Evolutionary conservation across 2,888 invertebrate genomes (phyloP).

Genomic region (Aquatica leii): DNA sequence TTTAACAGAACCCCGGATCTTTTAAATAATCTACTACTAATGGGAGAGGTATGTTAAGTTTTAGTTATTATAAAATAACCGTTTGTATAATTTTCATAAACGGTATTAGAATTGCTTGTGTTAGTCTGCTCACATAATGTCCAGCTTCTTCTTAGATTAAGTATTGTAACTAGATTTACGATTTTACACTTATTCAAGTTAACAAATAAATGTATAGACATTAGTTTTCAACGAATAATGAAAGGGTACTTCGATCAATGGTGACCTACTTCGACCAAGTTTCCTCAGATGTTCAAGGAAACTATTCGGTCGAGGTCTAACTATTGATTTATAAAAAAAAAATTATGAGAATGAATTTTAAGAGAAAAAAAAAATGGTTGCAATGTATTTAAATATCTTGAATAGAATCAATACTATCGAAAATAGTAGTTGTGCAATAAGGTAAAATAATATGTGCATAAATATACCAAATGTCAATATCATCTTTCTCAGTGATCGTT

Average conservation of each 20-base stretch:
- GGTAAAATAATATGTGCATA: too few species aligned
- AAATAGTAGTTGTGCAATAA: too few species aligned
- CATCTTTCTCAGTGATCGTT: too few species aligned
- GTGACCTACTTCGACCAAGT: conserved; percentile 24
- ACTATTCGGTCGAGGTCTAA: conserved; percentile 23
- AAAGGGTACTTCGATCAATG: conserved; percentile 22
- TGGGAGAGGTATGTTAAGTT: conserved; percentile 58
- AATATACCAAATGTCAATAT: too few species aligned
- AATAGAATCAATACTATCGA: too few species aligned
- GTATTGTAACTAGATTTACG: conserved; percentile 2
- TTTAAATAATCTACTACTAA: conserved; percentile 42
- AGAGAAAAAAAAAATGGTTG: too few species aligned
- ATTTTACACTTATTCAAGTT: neutral
- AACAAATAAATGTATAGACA: neutral
- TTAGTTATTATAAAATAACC: conserved; percentile 11
- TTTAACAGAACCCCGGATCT: conserved; percentile 50
- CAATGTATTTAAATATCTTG: too few species aligned
- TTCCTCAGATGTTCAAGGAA: conserved; percentile 28
- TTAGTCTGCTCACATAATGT: conserved; percentile 1
- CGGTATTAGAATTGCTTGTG: conserved; percentile 20
- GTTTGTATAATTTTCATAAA: neutral
- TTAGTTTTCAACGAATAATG: neutral
- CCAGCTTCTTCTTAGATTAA: neutral
- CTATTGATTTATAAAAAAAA: conserved; percentile 8
- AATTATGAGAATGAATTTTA: too few species aligned